Base-by-base conservation (phyloP, 2,888 invertebrate species). In the Cremastobaeus sp. region DNA sequence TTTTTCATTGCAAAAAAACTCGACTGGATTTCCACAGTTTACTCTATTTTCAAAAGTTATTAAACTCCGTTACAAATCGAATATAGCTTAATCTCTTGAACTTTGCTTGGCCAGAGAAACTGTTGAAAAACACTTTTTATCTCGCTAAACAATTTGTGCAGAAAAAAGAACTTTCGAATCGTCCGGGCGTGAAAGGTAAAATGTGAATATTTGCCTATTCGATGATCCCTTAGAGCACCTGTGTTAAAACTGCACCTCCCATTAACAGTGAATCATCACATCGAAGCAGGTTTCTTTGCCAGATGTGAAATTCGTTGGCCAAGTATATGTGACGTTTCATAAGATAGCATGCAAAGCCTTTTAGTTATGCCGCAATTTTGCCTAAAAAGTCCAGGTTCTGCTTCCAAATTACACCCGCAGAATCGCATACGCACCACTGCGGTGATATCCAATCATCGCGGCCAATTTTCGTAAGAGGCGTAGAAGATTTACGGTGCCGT, bases 381-480 rank as follows among this genome's bases (percentile, higher is more conserved):
- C 11, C 34, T 45, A 15, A 64, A 52, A 64, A 41, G 17, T 47
- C 35, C 37, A 8, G 30, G 18, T 30, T 55, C 17, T 55, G 55
- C 65, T 66, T 66, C 65, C 65, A 65, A 55, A 65, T 54, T 65
- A 45, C 65, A 64, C 52, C 17, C 17, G 25, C n/a, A n/a, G 52
- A 52, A 25, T 50, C 41, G 30, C 15, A 55, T 39, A 4, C 41
- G 18, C 39, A 21, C 28, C 17, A 11, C 15, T 41, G 30, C 14
- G 35, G 30, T 21, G 34, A 14, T 17, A 30, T 28, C 50, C 41
- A 37, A 60, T 37, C 48, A 15, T 52, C 43, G 35, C 9, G 45
- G 28, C 54, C 50, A 54, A 65, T 54, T 65, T 52, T 48, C 25
- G 17, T 54, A 65, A 65, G 45, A 65, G 28, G 45, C 65, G 65